phyloP scores from a whole-genome alignment of 2,888 invertebrate species.

The Chloroclysta siterata region DNA sequence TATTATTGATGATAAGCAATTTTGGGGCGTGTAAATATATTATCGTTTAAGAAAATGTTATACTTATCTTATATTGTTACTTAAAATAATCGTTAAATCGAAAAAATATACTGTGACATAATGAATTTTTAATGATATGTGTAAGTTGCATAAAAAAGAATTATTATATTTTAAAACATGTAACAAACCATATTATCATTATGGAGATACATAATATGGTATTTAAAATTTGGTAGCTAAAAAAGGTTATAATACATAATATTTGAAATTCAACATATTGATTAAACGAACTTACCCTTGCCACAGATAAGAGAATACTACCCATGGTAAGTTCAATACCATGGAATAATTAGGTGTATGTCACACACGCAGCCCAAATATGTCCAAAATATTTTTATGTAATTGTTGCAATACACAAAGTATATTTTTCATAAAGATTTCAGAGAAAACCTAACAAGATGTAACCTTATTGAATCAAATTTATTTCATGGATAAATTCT shows the following conservation, averaged over 20 bases:
- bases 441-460: background rate
- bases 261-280: background rate
- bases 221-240: slow-evolving; percentile 10
- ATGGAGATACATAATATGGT: background rate
- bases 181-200: slow-evolving; percentile 4
- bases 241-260: background rate
- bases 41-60: slow-evolving; percentile 61
- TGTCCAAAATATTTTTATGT: background rate
- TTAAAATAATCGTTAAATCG: slow-evolving; percentile 73
- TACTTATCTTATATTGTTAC: slow-evolving; percentile 68
- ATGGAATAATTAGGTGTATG: background rate
- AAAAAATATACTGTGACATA: slow-evolving; percentile 66
- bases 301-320: too few relatives aligned
- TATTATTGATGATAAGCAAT: slow-evolving; percentile 69
- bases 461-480: background rate
- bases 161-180: slow-evolving; percentile 10
- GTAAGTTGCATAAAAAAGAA: slow-evolving; percentile 39
- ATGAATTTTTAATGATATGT: slow-evolving; percentile 47
- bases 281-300: slow-evolving; percentile 8
- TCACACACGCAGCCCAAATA: background rate
- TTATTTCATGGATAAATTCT: background rate
- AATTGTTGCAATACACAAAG: background rate
- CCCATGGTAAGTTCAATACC: background rate
- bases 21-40: slow-evolving; percentile 76
- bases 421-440: background rate